phyloP scores from a whole-genome alignment of 2,113 vertebrate species.

The Prolemur simus region DNA sequence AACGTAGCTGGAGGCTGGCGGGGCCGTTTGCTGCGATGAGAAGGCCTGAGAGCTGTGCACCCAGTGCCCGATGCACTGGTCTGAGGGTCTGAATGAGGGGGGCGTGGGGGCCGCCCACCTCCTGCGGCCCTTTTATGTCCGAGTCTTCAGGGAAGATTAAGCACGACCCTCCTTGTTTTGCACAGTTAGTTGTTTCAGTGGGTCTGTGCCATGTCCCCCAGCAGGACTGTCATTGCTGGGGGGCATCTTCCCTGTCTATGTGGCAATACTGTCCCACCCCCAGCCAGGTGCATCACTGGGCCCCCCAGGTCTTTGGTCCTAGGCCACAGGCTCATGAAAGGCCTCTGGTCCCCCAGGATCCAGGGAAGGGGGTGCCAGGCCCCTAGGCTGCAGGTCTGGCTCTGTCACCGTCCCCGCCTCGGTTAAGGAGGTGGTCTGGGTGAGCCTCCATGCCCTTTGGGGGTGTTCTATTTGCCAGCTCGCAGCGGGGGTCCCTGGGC shows the following conservation, averaged over 20 bases:
- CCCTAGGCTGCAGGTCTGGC: not conserved
- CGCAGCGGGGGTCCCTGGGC: not conserved
- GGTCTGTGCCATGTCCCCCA: too few relatives aligned
- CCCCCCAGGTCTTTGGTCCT: not conserved
- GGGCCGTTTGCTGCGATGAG: not conserved
- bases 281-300: not conserved
- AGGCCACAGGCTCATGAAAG: not conserved
- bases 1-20: not conserved
- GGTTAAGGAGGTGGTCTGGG: not conserved
- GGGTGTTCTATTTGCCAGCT: not conserved
- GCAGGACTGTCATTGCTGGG: not conserved
- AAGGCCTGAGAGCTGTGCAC: not conserved
- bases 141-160: not conserved
- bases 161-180: not conserved
- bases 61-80: not conserved
- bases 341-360: not conserved
- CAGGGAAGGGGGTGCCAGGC: not conserved
- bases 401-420: not conserved
- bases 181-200: not conserved
- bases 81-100: too few relatives aligned
- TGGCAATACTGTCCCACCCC: too few relatives aligned
- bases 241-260: not conserved
- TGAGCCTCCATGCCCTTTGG: not conserved
- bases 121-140: not conserved
- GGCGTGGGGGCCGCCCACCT: rapidly evolving